phyloP scores from a whole-genome alignment of 2,888 invertebrate genomes.

The Gymnocheta viridis region DNA sequence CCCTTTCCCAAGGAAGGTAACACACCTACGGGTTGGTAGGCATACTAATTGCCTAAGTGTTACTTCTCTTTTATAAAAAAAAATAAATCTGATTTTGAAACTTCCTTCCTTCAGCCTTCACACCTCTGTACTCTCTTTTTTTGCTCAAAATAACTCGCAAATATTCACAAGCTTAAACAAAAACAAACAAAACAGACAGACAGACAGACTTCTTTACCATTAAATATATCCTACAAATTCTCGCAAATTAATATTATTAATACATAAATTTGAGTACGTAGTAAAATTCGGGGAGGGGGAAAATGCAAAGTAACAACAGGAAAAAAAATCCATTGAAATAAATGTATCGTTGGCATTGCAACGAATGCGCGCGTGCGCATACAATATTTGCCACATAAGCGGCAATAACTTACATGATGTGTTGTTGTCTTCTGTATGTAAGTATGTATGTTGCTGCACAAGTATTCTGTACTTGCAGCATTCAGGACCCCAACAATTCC shows the following conservation, averaged over 20 bases:
- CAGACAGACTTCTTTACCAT: constrained; percentile 55
- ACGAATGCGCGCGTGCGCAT: constrained; percentile 78
- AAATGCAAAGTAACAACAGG: constrained; percentile 36
- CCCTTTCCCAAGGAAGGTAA: no score
- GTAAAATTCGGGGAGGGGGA: constrained; percentile 8
- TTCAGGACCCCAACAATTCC: constrained; percentile 18
- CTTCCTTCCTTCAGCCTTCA: background rate
- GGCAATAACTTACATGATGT: constrained; percentile 52
- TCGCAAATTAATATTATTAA: constrained; percentile 17
- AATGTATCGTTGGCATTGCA: constrained; percentile 63
- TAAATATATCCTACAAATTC: constrained; percentile 54
- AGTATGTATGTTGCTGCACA: constrained; percentile 18
- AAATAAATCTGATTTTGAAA: background rate
- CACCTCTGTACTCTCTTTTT: constrained; percentile 25
- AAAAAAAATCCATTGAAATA: constrained; percentile 48
- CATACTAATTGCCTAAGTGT: no score
- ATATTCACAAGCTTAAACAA: constrained; percentile 36
- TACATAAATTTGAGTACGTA: constrained; percentile 28
- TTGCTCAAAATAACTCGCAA: constrained; percentile 25
- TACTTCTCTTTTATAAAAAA: no score
- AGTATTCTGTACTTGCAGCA: constrained; percentile 20
- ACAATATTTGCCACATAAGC: constrained; percentile 75
- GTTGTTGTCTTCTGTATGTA: constrained; percentile 56
- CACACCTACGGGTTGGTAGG: no score
- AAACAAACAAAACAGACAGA: no score